A percentile compares a stretch with the other conserved stretches of the same genome.
These are phyloP conservation scores for Latrodectus hesperus DNA, from an alignment of 2,888 invertebrate genomes.

Conservation along the genomic window DNA sequence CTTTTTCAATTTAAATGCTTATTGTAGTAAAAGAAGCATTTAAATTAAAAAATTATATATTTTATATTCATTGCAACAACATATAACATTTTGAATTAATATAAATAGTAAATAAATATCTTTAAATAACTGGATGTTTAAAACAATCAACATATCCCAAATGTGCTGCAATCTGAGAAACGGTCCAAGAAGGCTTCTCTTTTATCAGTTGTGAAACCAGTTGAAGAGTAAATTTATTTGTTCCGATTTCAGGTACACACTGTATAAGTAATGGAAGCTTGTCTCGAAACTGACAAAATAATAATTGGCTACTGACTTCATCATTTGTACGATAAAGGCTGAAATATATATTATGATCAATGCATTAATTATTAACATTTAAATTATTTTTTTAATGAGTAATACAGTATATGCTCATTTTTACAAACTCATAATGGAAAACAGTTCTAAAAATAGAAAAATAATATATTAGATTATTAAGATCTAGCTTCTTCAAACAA, in stretches of 20 bases:
- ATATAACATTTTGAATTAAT: too few relatives aligned
- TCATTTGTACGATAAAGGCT: constrained; percentile 85
- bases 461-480: too few relatives aligned
- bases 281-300: constrained; percentile 80
- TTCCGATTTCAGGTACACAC: constrained; percentile 66
- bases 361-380: too few relatives aligned
- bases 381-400: too few relatives aligned
- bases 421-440: too few relatives aligned
- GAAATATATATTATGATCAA: constrained; percentile 68
- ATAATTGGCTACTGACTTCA: constrained; percentile 81
- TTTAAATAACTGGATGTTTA: constrained; percentile 36
- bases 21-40: too few relatives aligned
- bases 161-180: constrained; percentile 88
- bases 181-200: constrained; percentile 80
- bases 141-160: constrained; percentile 81
- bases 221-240: constrained; percentile 81
- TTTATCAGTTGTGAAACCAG: constrained; percentile 67
- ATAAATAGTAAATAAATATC: constrained; percentile 4
- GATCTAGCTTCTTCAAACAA: too few relatives aligned
- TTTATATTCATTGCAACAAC: too few relatives aligned
- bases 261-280: constrained; percentile 71
- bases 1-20: too few relatives aligned
- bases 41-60: too few relatives aligned
- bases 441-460: too few relatives aligned
- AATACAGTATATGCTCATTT: too few relatives aligned